Conservation (phyloP, 2,113 vertebrate species). For the Apteryx owenii region DNA sequence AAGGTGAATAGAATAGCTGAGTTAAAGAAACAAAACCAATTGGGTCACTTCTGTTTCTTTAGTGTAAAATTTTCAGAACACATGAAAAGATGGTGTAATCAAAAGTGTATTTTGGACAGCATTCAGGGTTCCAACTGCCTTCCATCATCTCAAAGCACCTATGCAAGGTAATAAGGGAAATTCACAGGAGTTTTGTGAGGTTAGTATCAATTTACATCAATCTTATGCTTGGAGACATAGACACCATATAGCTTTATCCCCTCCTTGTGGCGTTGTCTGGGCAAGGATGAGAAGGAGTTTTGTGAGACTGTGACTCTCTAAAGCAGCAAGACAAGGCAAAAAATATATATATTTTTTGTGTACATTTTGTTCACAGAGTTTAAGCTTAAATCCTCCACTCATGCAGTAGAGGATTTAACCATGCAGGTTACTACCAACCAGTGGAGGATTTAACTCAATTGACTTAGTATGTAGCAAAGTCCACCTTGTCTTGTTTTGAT, state of each 20-base stretch:
- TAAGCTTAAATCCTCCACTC: neutral
- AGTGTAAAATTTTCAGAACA: conserved; percentile 23
- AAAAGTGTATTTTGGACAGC: conserved; percentile 26
- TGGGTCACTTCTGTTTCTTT: conserved; percentile 23
- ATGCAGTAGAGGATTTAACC: neutral
- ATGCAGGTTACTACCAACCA: neutral
- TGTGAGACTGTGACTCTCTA: neutral
- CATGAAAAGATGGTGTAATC: neutral
- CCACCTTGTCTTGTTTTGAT: neutral
- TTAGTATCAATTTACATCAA: neutral
- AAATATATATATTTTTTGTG: neutral
- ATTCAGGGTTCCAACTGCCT: conserved; percentile 10
- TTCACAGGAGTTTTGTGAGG: conserved; percentile 14
- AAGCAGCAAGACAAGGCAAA: neutral
- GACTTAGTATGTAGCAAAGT: neutral
- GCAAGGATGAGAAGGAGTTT: neutral
- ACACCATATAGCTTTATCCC: neutral
- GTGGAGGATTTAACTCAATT: neutral
- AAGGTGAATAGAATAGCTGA: neutral
- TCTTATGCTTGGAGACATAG: neutral
- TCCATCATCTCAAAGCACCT: conserved; percentile 19
- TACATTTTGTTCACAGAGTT: neutral
- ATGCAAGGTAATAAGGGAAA: neutral
- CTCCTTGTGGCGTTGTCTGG: neutral
- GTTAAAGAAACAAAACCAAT: conserved; percentile 12